Evolutionary conservation across 2,888 invertebrate genomes (phyloP).

Genomic region (Drosophila mulleri): DNA sequence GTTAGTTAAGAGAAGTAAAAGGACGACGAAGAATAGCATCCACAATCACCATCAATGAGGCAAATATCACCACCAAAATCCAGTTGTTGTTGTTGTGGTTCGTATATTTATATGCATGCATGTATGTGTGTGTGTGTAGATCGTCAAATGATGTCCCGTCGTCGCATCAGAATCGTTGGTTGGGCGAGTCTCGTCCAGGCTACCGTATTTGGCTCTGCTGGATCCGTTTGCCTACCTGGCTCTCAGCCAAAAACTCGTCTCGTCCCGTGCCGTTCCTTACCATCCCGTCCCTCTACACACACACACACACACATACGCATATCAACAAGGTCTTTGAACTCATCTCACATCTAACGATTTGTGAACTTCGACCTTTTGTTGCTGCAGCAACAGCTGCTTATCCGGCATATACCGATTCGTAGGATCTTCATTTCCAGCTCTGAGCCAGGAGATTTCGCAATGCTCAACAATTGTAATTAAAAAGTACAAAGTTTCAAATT

Average conservation of each 20-base stretch:
- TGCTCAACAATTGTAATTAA: constrained; percentile 74
- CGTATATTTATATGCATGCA: not conserved
- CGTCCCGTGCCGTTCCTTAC: constrained; percentile 9
- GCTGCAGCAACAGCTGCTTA: constrained; percentile 50
- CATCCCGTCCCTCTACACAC: constrained; percentile 34
- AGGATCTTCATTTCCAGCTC: constrained; percentile 7
- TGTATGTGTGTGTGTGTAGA: constrained; percentile 42
- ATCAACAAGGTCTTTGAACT: constrained; percentile 70
- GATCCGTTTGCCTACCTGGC: constrained; percentile 31
- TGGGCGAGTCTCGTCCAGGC: constrained; percentile 50
- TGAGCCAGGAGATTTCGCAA: constrained; percentile 26
- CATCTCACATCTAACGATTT: constrained; percentile 59
- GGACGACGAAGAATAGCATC: constrained; percentile 37
- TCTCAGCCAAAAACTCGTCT: constrained; percentile 3
- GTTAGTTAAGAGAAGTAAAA: constrained; percentile 21
- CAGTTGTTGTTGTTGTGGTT: constrained; percentile 32
- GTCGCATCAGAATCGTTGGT: constrained; percentile 38
- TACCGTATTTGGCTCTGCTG: constrained; percentile 22
- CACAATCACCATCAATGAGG: constrained; percentile 55
- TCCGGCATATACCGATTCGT: constrained; percentile 16
- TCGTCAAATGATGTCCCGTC: constrained; percentile 70
- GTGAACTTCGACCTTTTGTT: constrained; percentile 25
- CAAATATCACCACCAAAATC: constrained; percentile 41
- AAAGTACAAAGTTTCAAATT: constrained; percentile 71
- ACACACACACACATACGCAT: not conserved